Evolutionary conservation across 2,113 vertebrate species (phyloP).

Genomic region (Egretta garzetta): DNA sequence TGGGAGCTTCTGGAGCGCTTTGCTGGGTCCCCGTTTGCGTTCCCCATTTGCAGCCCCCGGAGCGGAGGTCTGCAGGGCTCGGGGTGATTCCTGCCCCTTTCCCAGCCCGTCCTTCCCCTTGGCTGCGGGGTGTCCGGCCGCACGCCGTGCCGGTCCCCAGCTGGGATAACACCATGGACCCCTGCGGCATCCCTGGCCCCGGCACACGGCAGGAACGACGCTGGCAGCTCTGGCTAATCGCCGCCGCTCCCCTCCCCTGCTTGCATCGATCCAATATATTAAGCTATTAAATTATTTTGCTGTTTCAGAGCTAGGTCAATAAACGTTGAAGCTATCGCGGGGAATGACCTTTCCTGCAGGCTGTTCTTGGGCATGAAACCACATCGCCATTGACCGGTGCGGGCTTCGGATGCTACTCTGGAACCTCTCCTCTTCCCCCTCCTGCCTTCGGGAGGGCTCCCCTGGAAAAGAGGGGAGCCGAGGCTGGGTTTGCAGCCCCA

Average conservation of each 20-base stretch:
- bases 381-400: background rate
- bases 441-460: background rate
- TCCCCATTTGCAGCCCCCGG: background rate
- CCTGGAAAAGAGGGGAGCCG: background rate
- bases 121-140: fast-evolving
- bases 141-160: fast-evolving
- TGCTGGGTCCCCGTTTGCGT: background rate
- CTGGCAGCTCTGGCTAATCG: background rate
- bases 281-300: constrained; percentile 37
- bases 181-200: fast-evolving
- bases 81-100: background rate
- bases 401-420: background rate
- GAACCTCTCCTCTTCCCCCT: background rate
- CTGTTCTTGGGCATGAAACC: background rate
- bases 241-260: background rate
- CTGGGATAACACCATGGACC: background rate
- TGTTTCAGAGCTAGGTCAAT: background rate
- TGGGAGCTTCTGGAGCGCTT: background rate
- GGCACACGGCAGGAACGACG: fast-evolving
- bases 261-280: background rate
- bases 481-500: background rate
- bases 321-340: background rate
- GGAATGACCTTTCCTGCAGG: background rate
- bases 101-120: background rate
- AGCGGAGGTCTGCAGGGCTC: fast-evolving